Conservation (phyloP, 2,797 vertebrate genomes). For the Lepus oiostolus region DNA sequence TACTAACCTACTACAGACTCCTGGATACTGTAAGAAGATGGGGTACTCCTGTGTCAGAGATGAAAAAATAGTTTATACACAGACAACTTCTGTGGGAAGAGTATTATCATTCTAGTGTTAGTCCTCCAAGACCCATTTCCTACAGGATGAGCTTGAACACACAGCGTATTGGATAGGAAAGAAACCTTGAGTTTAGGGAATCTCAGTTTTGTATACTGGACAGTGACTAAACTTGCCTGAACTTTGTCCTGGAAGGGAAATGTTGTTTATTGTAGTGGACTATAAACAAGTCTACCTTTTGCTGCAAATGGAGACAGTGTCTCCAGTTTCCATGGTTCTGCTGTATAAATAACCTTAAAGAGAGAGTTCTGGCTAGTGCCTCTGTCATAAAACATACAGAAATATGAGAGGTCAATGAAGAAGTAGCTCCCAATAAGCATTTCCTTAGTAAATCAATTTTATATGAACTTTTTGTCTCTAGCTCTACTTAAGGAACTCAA, state of each 20-base stretch:
- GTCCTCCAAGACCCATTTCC: neutral
- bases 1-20: neutral
- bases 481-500: neutral
- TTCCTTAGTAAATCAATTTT: slow-evolving; percentile 45
- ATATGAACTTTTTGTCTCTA: neutral
- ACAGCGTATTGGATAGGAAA: neutral
- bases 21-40: neutral
- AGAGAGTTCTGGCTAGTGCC: neutral
- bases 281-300: neutral
- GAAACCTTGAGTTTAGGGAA: neutral
- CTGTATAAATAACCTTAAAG: neutral
- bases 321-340: neutral
- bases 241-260: neutral
- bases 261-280: neutral
- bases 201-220: neutral
- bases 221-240: neutral
- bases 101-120: neutral
- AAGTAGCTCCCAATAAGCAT: neutral
- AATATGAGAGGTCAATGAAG: neutral
- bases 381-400: slow-evolving; percentile 23
- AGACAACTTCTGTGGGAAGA: neutral
- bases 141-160: neutral
- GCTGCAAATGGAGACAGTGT: neutral
- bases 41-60: neutral
- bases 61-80: neutral